A percentile compares a stretch with the other conserved stretches of the same genome.
Conservation (phyloP, 2,797 vertebrate species). For the Kryptopterus vitreolus region DNA sequence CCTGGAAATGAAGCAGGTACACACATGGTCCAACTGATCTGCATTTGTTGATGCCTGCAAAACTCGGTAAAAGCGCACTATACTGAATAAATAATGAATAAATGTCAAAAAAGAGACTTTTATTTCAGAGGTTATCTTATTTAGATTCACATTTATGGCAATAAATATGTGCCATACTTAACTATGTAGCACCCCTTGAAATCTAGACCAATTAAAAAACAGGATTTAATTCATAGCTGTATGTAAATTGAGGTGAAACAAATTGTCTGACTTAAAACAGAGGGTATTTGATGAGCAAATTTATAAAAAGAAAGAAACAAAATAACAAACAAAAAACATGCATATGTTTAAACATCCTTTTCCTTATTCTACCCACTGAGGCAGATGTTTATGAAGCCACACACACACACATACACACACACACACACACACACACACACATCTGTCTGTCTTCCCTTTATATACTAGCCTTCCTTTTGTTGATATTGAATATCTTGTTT, state of each 20-base stretch:
- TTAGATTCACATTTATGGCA: neutral
- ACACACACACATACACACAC: no score
- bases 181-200: neutral
- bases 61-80: neutral
- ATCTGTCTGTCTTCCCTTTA: neutral
- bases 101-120: neutral
- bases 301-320: no score
- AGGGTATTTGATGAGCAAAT: no score
- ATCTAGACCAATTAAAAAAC: neutral
- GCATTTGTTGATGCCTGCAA: neutral
- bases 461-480: neutral
- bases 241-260: neutral
- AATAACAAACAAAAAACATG: no score
- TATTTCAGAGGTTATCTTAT: neutral
- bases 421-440: neutral
- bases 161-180: neutral
- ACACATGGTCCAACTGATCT: neutral
- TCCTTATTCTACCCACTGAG: neutral
- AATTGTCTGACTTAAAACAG: neutral
- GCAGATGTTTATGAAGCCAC: neutral
- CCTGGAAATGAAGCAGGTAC: neutral
- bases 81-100: neutral
- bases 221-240: no score
- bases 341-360: neutral
- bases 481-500: neutral